Evolutionary conservation across 2,797 vertebrate genomes (phyloP), one percentile per base, ranked within the genome.

Genomic region (Helostoma temminkii): DNA sequence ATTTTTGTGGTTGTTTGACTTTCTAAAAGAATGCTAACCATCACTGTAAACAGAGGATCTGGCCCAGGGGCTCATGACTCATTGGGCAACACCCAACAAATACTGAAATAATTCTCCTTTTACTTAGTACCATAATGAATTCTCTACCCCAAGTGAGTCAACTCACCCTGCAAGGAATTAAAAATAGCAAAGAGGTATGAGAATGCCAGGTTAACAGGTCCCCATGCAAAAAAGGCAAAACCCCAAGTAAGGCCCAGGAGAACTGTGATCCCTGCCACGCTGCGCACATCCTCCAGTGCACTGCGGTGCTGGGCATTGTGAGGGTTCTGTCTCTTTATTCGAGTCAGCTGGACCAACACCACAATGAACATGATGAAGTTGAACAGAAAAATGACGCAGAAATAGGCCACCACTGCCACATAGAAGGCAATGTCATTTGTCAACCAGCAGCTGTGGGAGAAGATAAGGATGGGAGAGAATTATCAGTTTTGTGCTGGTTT

Each of bases 171-270:
- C 24, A 99, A 89, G 37, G 95, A 93, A 90, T 99, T 99, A 87
- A 97, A 98, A 88, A 99, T 97, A 72, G 96, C 89, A 67, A 99
- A 99, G 60, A 99, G 95, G 90, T 97, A 99, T 93, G 96, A 97
- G 87, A 99, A 98, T 0, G 94, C 57, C 56, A 96, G 87, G 75
- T 96, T 97, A 48, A 97, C 89, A 1, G 94, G 94, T 0, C 93
- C 96, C 95, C 96, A 98, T n/a, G 97, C 96, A 52, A 99, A 99
- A 82, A 99, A 98, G 42, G 96, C 97, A 64, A 99, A 96, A n/a
- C 97, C 97, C 98, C 98, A 99, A 1, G 97, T 96, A 88, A 99
- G 96, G 73, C 98, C 98, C 61, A 99, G 84, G 34, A 99, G 94
- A 76, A 98, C 83, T 0, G 96, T 98, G 55, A 99, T 94, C 32